Evolutionary conservation across 2,888 invertebrate species (phyloP).

Genomic region (Mamestra brassicae): DNA sequence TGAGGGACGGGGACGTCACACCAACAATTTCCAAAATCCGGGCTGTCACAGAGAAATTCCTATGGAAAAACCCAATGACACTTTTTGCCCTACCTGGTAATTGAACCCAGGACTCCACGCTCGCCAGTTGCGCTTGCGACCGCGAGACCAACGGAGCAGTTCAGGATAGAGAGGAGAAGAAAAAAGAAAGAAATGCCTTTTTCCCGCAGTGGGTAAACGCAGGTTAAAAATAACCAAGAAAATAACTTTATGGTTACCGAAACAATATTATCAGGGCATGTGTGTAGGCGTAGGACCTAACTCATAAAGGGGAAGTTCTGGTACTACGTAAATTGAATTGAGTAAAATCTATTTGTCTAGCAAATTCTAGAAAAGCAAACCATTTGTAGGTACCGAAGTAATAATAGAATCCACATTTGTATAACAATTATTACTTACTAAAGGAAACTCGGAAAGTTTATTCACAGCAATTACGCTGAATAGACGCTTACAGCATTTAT

Average conservation of each 20-base stretch:
- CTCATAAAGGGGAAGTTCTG: neutral
- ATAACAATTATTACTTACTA: conserved; percentile 18
- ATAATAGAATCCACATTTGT: conserved; percentile 27
- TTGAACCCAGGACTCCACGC: too few relatives aligned
- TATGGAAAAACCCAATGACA: too few relatives aligned
- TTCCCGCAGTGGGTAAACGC: neutral
- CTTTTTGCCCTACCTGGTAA: too few relatives aligned
- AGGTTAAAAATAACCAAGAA: neutral
- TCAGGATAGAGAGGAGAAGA: too few relatives aligned
- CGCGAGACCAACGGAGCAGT: too few relatives aligned
- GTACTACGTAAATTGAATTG: conserved; percentile 14
- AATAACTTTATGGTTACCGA: neutral
- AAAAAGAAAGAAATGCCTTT: neutral
- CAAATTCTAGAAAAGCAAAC: neutral
- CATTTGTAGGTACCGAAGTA: neutral
- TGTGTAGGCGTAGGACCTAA: neutral
- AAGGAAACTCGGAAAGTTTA: conserved; percentile 22
- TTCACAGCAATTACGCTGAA: conserved; percentile 33
- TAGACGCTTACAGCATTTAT: conserved; percentile 21
- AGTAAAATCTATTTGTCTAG: neutral
- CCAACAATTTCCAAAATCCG: too few relatives aligned
- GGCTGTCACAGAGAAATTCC: too few relatives aligned
- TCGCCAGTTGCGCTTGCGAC: too few relatives aligned
- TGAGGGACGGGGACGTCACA: too few relatives aligned
- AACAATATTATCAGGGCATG: conserved; percentile 1